Evolutionary conservation across 2,113 vertebrate species (phyloP).

Genomic region (Phyllostomus hastatus): DNA sequence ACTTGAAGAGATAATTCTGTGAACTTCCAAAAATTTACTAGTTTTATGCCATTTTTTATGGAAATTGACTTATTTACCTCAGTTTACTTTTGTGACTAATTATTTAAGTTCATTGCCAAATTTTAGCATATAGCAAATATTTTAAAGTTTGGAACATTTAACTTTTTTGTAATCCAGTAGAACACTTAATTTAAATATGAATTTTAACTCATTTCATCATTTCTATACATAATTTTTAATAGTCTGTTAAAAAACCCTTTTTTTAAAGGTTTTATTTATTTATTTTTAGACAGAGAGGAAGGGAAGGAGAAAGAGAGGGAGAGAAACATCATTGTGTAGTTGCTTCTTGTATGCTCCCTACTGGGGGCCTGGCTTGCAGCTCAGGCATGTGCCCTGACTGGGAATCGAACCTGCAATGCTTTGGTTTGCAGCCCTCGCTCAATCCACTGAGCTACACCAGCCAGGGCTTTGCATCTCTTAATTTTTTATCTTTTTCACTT

Average conservation of each 20-base stretch:
- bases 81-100: constrained; percentile 15
- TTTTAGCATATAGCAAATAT: constrained; percentile 11
- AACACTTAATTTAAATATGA: neutral
- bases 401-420: no score
- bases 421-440: no score
- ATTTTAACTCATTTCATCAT: constrained; percentile 15
- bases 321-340: no score
- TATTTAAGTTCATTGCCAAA: neutral
- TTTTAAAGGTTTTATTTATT: no score
- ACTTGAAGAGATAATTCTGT: neutral
- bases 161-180: neutral
- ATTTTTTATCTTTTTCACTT: constrained; percentile 9
- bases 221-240: neutral
- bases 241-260: neutral
- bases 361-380: no score
- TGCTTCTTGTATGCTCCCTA: no score
- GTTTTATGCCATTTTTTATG: neutral
- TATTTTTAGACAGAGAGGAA: no score
- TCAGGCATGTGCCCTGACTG: no score
- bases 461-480: neutral
- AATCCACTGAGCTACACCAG: no score
- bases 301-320: no score
- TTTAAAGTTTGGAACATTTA: neutral
- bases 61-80: neutral
- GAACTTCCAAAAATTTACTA: constrained; percentile 20